Evolutionary conservation across 2,888 invertebrate genomes (phyloP).

Genomic region (Drosophila affinis): DNA sequence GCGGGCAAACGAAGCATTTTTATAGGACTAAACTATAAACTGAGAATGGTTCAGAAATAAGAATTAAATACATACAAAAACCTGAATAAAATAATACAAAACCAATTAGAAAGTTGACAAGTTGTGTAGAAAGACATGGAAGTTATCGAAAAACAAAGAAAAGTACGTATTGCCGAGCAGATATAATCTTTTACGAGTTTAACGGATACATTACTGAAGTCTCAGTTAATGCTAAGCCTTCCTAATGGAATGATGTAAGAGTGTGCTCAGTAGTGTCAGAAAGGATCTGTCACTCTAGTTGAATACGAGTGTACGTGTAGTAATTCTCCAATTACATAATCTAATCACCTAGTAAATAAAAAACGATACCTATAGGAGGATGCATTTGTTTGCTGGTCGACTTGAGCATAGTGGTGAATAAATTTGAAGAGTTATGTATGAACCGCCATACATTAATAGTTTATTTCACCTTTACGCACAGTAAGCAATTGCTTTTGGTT

Average conservation of each 20-base stretch:
- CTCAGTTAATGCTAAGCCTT: slow-evolving; percentile 3
- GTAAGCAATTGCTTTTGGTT: background rate
- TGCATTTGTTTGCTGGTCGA: background rate
- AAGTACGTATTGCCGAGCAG: slow-evolving; percentile 16
- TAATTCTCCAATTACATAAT: background rate
- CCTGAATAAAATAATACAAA: background rate
- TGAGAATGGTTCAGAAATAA: background rate
- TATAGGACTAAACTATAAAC: background rate
- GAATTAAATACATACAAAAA: background rate
- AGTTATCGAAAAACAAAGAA: slow-evolving; percentile 31
- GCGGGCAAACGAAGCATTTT: background rate
- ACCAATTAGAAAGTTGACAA: slow-evolving; percentile 1
- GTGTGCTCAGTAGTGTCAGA: slow-evolving; percentile 1
- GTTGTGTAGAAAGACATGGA: slow-evolving; percentile 23
- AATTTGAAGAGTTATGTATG: background rate
- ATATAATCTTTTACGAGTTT: background rate
- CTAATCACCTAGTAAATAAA: background rate
- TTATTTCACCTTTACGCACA: background rate
- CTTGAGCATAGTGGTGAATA: background rate
- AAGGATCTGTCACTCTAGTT: background rate
- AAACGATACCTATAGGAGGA: background rate
- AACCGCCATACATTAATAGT: background rate
- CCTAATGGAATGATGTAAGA: slow-evolving; percentile 16
- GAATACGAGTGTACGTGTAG: background rate
- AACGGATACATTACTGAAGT: background rate